Percentiles rank a stretch among this genome's conserved stretches.
phyloP scores from a whole-genome alignment of 2,797 vertebrate genomes.

The Rhinichthys osculus region DNA sequence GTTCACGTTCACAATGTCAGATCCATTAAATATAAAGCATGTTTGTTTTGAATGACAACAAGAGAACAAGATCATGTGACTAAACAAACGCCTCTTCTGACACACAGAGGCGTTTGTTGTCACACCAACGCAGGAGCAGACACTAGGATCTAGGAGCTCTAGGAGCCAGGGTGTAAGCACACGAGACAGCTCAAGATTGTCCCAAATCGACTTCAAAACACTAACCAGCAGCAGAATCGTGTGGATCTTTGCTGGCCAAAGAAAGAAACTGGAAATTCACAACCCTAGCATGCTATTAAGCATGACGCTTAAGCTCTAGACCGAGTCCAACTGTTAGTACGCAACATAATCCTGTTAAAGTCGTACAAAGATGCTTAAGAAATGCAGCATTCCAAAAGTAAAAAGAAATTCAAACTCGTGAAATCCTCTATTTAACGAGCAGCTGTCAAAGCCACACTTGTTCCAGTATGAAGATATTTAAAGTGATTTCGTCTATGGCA shows the following conservation, averaged over 20 bases:
- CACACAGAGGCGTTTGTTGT: not conserved
- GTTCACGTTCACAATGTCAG: not conserved
- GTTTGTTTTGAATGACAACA: not conserved
- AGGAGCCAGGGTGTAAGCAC: not conserved
- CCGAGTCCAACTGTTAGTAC: not conserved
- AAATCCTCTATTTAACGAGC: not conserved
- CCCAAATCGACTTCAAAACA: not conserved
- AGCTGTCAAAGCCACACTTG: not conserved
- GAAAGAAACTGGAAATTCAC: conserved; percentile 1
- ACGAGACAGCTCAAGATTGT: not conserved
- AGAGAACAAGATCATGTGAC: conserved; percentile 14
- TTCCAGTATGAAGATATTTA: not conserved
- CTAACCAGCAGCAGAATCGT: not conserved
- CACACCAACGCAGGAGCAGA: not conserved
- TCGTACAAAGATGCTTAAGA: conserved; percentile 7
- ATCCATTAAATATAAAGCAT: conserved; percentile 1
- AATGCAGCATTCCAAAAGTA: conserved; percentile 14
- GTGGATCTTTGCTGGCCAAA: not conserved
- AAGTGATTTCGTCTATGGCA: not conserved
- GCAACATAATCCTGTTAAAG: conserved; percentile 2
- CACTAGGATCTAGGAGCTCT: not conserved
- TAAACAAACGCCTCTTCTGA: not conserved
- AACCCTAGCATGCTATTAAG: not conserved
- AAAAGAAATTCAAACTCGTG: conserved; percentile 10
- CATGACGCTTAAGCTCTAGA: not conserved